Base-by-base conservation (phyloP, 2,113 vertebrate species). In the Brachyhypopomus gauderio region DNA sequence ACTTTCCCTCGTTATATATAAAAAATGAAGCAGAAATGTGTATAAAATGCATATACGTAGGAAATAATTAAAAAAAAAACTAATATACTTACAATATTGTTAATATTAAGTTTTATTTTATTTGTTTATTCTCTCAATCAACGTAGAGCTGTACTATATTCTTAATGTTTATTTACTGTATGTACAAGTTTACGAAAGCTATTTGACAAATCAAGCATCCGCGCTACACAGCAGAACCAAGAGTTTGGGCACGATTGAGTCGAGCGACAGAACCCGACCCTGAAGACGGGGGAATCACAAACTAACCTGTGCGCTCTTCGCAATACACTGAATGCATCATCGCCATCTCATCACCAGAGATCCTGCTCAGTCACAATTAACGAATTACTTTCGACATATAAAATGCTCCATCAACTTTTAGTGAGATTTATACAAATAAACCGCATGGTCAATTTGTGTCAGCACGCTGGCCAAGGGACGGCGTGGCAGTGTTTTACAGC, bases 161-260 rank as follows among this genome's bases (percentile, higher is more conserved):
- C 11, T 66, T 12, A 17, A 41, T 81, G 58, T 81, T 69, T 82
- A 74, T 81, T 75, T 85, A 70, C 55, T 83, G 58, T 92, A 91
- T 92, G 90, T 92, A 93, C 95, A 94, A 93, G 36, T 38, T 22
- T 38, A 41, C 2, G 34, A 38, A 3, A 12, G 7, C 20, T 23
- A n/a, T 12, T 41, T 11, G 7, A 70, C 7, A 41, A 23, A n/a
- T n/a, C 16, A n/a, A n/a, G 16, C 34, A 20, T n/a, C 20, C 36
- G 8, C 19, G 12, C 66, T 38, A 41, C 36, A 70, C 17, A 34
- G 34, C 66, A 70, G 36, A 22, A 22, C 66, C 36, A 70, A 70
- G 8, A 12, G 30, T 9, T 41, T 70, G 38, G 66, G 36, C 66
- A 70, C 19, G 19, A 5, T 16, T 64, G 23, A n/a, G 14, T 17